Evolutionary conservation across 2,888 invertebrate species (phyloP), one percentile per base, ranked within the genome.

Genomic region (Apodemia hepburni): DNA sequence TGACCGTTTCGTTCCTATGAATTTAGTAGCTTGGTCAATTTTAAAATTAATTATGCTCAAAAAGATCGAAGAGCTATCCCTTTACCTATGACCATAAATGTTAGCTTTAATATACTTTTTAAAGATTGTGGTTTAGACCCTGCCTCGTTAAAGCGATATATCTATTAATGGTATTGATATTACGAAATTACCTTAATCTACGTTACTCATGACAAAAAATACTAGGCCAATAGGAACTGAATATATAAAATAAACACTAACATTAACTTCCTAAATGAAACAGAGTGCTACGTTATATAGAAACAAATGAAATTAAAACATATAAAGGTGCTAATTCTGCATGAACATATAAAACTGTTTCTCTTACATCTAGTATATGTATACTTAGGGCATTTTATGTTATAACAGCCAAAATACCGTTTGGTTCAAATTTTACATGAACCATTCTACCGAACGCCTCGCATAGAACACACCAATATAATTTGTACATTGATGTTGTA

Each of bases 171-270:
- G 78, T 83, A 84, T 70, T 76, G 75, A 82, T 83, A 84, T 80
- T 70, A 73, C 69, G 71, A 68, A 84, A 80, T 80, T 78, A 69
- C 65, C 75, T 74, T 78, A 78, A 61, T 70, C 82, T 87, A 87
- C 78, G 78, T 77, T 71, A 86, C 87, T 86, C 86, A 75, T 83
- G 80, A 84, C 80, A 79, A 82, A 85, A 84, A 77, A 81, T 78
- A 75, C 81, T 88, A 89, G 86, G 87, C 87, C 87, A 79, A 87
- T 90, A 90, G 90, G 90, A 90, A 91, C 90, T 88, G 78, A 90
- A 85, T 71, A 70, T 73, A 74, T 68, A 71, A 77, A 75, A 73
- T 75, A 72, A 72, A 71, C 42, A 42, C 69, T 71, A 70, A 70
- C 70, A 73, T 73, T 75, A 68, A 69, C 70, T 73, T 77, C 76